Conservation (phyloP, 2,888 invertebrate species). For the Eristalis pertinax region DNA sequence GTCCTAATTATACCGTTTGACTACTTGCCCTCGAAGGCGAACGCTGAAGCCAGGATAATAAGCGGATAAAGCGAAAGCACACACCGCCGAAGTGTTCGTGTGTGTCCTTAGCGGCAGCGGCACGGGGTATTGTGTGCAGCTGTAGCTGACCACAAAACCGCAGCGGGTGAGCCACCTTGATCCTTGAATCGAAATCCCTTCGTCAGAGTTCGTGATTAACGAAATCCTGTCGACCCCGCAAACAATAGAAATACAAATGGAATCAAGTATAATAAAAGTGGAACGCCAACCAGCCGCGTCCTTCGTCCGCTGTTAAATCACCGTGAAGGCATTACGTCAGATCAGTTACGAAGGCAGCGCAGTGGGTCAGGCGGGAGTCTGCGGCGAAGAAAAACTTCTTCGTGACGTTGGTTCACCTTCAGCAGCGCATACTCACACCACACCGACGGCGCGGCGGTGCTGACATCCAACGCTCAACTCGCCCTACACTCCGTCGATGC, state of each 20-base stretch:
- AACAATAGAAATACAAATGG: conserved; percentile 22
- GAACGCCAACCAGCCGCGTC: background rate
- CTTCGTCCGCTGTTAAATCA: conserved; percentile 24
- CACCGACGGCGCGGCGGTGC: background rate
- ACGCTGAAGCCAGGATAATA: conserved; percentile 15
- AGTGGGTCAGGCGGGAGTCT: background rate
- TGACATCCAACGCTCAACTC: background rate
- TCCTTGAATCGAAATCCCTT: background rate
- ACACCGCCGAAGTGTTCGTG: background rate
- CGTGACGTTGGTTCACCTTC: background rate
- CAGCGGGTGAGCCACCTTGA: background rate
- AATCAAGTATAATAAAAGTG: background rate
- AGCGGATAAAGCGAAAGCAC: conserved; percentile 7
- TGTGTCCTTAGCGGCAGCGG: background rate
- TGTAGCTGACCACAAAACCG: background rate
- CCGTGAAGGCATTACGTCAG: conserved; percentile 61
- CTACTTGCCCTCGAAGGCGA: conserved; percentile 29
- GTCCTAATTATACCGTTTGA: conserved; percentile 51
- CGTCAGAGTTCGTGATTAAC: conserved; percentile 2
- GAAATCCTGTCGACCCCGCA: conserved; percentile 25
- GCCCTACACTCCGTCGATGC: background rate
- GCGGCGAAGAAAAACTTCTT: background rate
- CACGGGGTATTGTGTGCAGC: background rate
- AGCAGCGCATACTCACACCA: background rate
- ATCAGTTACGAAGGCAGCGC: conserved; percentile 33